Conservation (phyloP, 2,113 vertebrate species). For the Ailuropoda melanoleuca region DNA sequence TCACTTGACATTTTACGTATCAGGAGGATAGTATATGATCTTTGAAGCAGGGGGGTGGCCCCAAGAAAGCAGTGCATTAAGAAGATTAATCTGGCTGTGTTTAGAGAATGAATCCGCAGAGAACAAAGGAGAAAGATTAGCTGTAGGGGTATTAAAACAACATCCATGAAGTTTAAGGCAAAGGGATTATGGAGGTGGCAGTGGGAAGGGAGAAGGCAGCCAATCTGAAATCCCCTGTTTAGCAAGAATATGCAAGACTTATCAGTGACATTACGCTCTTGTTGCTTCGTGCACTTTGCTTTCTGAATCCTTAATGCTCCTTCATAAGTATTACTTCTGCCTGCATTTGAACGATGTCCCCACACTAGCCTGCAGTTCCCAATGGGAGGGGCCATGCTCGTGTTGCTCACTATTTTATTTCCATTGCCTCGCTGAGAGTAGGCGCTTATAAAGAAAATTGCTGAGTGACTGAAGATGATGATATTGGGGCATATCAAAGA, state of each 20-base stretch:
- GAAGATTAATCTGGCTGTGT: conserved; percentile 12
- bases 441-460: neutral
- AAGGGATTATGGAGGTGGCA: neutral
- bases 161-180: neutral
- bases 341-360: neutral
- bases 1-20: neutral
- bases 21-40: neutral
- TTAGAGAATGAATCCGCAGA: neutral
- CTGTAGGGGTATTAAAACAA: conserved; percentile 16
- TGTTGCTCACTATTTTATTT: neutral
- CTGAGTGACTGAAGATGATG: neutral
- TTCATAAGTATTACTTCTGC: neutral
- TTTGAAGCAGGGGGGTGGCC: neutral
- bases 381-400: neutral
- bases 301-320: neutral
- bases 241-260: neutral
- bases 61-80: neutral
- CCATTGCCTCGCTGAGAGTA: too few species aligned
- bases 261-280: neutral
- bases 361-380: neutral
- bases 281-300: neutral
- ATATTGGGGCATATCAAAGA: neutral
- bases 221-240: neutral
- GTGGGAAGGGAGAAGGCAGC: neutral
- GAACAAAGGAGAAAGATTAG: neutral